Percentiles rank a stretch among this genome's conserved stretches.
Conservation (phyloP, 2,113 vertebrate species). For the Rousettus leschenaultii region DNA sequence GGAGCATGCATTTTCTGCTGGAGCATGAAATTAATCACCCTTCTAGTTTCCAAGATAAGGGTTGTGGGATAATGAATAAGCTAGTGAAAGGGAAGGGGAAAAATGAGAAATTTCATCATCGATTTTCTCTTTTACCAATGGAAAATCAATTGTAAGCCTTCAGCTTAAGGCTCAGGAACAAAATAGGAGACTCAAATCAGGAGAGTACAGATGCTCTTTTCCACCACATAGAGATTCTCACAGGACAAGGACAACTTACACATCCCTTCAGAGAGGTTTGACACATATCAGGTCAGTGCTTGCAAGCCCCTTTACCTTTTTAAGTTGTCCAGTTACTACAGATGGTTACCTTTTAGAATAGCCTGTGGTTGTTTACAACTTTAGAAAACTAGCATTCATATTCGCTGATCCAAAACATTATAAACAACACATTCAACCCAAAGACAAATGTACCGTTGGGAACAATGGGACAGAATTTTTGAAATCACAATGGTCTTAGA, state of each 20-base stretch:
- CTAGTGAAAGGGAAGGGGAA: not conserved
- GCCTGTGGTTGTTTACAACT: not conserved
- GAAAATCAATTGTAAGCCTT: slow-evolving; percentile 72
- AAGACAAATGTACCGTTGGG: not conserved
- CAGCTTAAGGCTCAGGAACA: not conserved
- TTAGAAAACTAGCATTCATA: not conserved
- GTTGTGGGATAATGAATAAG: slow-evolving; percentile 67
- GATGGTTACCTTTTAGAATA: not conserved
- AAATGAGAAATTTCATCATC: slow-evolving; percentile 72
- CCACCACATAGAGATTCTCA: slow-evolving; percentile 31
- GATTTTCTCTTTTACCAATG: slow-evolving; percentile 71
- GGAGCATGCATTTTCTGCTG: slow-evolving; percentile 10
- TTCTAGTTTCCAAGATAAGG: slow-evolving; percentile 62
- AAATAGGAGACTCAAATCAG: slow-evolving; percentile 1
- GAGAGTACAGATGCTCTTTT: slow-evolving; percentile 61
- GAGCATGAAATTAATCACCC: slow-evolving; percentile 49
- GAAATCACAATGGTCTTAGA: not conserved
- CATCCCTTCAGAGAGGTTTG: not conserved
- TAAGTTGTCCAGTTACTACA: not conserved
- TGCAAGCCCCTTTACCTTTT: not conserved
- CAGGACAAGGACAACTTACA: not conserved
- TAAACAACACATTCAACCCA: not conserved
- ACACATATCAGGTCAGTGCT: not conserved
- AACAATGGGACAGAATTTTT: slow-evolving; percentile 35
- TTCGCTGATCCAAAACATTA: slow-evolving; percentile 3